Evolutionary conservation across 2,888 invertebrate species (phyloP).

Genomic region (Unio pictorum): DNA sequence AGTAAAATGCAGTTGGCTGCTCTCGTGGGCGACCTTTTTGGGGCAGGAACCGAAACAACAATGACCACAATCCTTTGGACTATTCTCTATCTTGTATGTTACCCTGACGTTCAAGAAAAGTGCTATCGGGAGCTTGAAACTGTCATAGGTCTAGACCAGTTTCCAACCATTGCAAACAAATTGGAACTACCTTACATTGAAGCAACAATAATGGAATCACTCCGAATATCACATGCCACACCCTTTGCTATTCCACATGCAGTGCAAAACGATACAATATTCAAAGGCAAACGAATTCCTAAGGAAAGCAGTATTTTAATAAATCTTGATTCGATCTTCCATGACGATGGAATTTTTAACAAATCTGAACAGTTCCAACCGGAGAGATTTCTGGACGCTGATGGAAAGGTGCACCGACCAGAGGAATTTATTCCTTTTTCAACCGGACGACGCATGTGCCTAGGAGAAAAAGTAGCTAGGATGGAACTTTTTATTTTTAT

Average conservation of each 20-base stretch:
- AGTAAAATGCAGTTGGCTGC: too few species aligned
- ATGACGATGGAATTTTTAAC: conserved; percentile 26
- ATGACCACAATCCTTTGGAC: conserved; percentile 90
- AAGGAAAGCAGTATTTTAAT: conserved; percentile 31
- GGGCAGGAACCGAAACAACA: conserved; percentile 77
- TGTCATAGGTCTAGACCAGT: conserved; percentile 60
- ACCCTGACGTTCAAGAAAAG: conserved; percentile 76
- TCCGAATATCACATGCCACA: conserved; percentile 43
- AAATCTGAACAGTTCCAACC: conserved; percentile 35
- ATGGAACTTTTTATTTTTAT: too few species aligned
- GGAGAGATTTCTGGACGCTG: conserved; percentile 33
- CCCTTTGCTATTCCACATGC: conserved; percentile 32
- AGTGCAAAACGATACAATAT: conserved; percentile 28
- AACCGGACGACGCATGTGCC: conserved; percentile 1
- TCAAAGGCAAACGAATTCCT: conserved; percentile 53
- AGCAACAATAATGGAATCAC: conserved; percentile 47
- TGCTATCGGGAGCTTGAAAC: conserved; percentile 22
- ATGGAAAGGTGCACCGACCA: conserved; percentile 11
- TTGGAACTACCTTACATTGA: conserved; percentile 30
- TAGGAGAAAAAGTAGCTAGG: too few species aligned
- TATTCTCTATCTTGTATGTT: conserved; percentile 83
- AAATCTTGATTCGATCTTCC: conserved; percentile 33
- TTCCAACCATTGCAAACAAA: conserved; percentile 20
- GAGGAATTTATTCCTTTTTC: conserved; percentile 20
- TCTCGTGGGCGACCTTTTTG: conserved; percentile 3